Percentiles rank a stretch among this genome's conserved stretches.
These are phyloP conservation scores for Apostichopus leukothele DNA, from an alignment of 53 echinoderm and acorn worm genomes.

Conservation along the genomic window DNA sequence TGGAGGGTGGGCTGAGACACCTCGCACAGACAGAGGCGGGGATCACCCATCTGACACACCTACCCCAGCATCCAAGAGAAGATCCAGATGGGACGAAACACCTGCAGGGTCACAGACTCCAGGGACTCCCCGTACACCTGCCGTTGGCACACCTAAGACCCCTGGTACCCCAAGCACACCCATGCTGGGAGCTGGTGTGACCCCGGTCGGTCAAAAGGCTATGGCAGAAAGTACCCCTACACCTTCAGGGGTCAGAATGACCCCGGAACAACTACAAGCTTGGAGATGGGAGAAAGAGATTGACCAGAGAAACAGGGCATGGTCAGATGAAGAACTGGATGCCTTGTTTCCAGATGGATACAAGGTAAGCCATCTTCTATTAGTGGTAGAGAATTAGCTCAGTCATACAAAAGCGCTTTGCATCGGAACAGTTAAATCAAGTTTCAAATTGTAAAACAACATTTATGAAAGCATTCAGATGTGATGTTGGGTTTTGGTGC, in stretches of 20 bases:
- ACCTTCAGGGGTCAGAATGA: slow-evolving; percentile 82
- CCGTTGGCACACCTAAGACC: slow-evolving; percentile 61
- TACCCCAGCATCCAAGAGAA: slow-evolving; percentile 90
- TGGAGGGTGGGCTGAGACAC: slow-evolving; percentile 98
- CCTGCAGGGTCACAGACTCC: slow-evolving; percentile 89
- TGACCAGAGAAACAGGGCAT: slow-evolving; percentile 91
- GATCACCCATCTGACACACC: slow-evolving; percentile 88
- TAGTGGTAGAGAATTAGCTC: too few relatives aligned
- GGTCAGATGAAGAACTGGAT: slow-evolving; percentile 92
- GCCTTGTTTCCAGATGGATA: slow-evolving; percentile 96
- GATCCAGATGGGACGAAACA: slow-evolving; percentile 98
- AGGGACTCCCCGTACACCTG: slow-evolving; percentile 55
- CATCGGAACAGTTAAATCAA: neutral
- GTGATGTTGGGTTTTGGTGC: too few relatives aligned
- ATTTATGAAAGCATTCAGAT: neutral
- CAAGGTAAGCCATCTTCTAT: slow-evolving; percentile 60
- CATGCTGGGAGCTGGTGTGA: slow-evolving; percentile 59
- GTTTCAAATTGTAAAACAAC: neutral
- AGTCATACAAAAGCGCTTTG: too few relatives aligned
- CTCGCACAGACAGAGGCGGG: slow-evolving; percentile 95
- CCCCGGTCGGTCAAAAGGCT: slow-evolving; percentile 89
- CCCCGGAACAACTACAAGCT: slow-evolving; percentile 97
- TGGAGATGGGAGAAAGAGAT: slow-evolving; percentile 99
- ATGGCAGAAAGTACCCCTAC: slow-evolving; percentile 93
- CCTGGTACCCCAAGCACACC: slow-evolving; percentile 62